These are phyloP conservation scores for Muraenolepis orangiensis DNA, from an alignment of 2,797 vertebrate genomes.

Conservation along the genomic window DNA sequence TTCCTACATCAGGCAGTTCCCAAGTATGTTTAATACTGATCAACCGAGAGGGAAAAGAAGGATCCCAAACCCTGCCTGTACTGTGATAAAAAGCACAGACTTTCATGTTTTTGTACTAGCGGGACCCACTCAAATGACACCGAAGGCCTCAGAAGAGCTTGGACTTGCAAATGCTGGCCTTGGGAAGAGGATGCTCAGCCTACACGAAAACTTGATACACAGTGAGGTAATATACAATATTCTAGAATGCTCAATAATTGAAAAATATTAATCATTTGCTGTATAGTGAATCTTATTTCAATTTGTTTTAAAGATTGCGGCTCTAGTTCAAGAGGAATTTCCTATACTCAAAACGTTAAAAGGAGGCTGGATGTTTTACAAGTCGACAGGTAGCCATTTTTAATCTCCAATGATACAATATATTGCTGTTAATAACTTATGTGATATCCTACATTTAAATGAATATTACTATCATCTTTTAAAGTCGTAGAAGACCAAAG, in stretches of 20 bases:
- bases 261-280: not conserved
- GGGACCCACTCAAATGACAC: no score
- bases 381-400: conserved; percentile 7
- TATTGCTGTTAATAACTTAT: not conserved
- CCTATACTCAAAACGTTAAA: not conserved
- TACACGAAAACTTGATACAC: not conserved
- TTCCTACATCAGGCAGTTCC: no score
- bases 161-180: not conserved
- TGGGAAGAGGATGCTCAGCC: not conserved
- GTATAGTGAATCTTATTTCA: not conserved
- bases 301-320: not conserved
- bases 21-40: no score
- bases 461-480: no score
- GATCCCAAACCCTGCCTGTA: no score
- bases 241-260: not conserved
- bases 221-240: conserved; percentile 2
- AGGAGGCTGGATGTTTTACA: conserved; percentile 14
- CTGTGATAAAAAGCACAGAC: no score
- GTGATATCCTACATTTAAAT: no score
- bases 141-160: not conserved
- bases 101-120: no score
- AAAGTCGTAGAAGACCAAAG: not conserved
- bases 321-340: not conserved
- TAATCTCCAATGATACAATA: no score
- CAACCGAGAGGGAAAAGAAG: no score